phyloP scores from a whole-genome alignment of 2,888 invertebrate species.

The Pyrrhosoma nymphula region DNA sequence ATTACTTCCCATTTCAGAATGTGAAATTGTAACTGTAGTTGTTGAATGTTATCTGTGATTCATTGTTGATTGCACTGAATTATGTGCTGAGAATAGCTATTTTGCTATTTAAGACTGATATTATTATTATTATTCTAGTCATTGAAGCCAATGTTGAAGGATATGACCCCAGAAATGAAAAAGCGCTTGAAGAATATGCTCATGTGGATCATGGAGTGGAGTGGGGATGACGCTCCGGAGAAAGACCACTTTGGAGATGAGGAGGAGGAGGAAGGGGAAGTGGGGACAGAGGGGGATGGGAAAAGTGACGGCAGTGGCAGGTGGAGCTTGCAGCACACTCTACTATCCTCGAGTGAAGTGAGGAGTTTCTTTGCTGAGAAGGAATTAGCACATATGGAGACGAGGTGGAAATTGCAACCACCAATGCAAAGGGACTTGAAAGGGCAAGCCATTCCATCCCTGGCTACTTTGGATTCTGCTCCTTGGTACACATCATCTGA shows the following conservation, averaged over 20 bases:
- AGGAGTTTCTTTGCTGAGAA: neutral
- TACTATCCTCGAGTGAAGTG: slow-evolving; percentile 43
- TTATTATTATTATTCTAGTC: slow-evolving; percentile 54
- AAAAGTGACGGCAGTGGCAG: slow-evolving; percentile 15
- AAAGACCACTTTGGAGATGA: slow-evolving; percentile 6
- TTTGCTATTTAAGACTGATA: too few relatives aligned
- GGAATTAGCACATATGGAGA: slow-evolving; percentile 23
- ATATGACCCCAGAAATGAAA: neutral
- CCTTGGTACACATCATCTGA: slow-evolving; percentile 42
- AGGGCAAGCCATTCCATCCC: neutral
- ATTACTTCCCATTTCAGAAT: too few relatives aligned
- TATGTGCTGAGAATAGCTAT: too few relatives aligned
- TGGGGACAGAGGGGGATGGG: neutral
- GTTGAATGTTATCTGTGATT: too few relatives aligned
- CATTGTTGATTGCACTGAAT: too few relatives aligned
- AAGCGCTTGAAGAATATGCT: slow-evolving; percentile 30
- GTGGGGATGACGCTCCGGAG: neutral
- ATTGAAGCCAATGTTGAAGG: slow-evolving; percentile 64
- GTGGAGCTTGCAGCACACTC: slow-evolving; percentile 28
- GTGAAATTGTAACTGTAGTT: too few relatives aligned
- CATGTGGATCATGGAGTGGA: slow-evolving; percentile 46
- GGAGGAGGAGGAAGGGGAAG: slow-evolving; percentile 50
- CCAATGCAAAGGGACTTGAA: neutral
- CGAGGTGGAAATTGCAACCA: slow-evolving; percentile 17
- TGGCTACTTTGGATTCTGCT: neutral